A percentile compares a stretch with the other conserved stretches of the same genome.
Conservation (phyloP, 2,888 invertebrate genomes). For the Euproctis similis region DNA sequence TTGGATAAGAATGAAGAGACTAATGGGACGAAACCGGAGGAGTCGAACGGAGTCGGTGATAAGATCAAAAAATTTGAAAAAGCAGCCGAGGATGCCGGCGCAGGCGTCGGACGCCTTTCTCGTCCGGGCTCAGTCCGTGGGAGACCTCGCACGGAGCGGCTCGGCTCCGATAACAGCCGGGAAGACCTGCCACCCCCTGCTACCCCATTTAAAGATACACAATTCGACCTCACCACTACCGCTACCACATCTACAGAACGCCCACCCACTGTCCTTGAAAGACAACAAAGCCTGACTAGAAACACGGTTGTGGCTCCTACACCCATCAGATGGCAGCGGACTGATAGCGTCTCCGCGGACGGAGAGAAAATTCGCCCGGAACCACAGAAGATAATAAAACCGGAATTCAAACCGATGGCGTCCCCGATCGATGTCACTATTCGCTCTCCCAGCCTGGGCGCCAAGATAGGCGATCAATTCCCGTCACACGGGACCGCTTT, state of each 20-base stretch:
- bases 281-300: conserved; percentile 36
- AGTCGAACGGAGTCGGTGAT: conserved; percentile 65
- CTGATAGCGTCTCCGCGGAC: conserved; percentile 33
- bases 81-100: conserved; percentile 57
- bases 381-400: conserved; percentile 62
- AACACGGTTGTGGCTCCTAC: conserved; percentile 21
- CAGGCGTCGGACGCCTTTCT: conserved; percentile 38
- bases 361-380: conserved; percentile 46
- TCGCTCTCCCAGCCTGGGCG: conserved; percentile 61
- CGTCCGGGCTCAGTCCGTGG: conserved; percentile 54
- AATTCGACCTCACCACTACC: conserved; percentile 38
- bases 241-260: conserved; percentile 8
- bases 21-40: conserved; percentile 28
- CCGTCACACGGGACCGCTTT: conserved; percentile 68
- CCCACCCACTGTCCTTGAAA: conserved; percentile 25
- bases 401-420: conserved; percentile 62
- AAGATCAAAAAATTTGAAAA: conserved; percentile 69
- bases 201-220: conserved; percentile 51
- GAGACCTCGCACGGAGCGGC: conserved; percentile 19
- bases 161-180: conserved; percentile 36
- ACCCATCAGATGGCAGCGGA: conserved; percentile 35
- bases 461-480: conserved; percentile 59
- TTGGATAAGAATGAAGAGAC: background rate
- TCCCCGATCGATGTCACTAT: conserved; percentile 60
- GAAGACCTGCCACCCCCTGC: conserved; percentile 51